A percentile compares a stretch with the other conserved stretches of the same genome.
Evolutionary conservation across 2,888 invertebrate genomes (phyloP).

Genomic region (Bugula neritina): DNA sequence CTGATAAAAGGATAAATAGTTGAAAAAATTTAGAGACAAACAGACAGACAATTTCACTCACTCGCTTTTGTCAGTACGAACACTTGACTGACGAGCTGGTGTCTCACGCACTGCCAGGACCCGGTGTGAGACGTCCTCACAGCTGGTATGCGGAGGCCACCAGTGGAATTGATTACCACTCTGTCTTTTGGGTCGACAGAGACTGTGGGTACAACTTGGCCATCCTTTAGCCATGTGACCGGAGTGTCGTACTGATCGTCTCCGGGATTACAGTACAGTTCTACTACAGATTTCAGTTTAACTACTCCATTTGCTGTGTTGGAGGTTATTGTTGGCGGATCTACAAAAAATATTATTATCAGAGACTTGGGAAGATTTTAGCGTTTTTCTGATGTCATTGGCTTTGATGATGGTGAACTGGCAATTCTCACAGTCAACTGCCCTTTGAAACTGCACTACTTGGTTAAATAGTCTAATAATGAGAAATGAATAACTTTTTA

Average conservation of each 20-base stretch:
- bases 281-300: not conserved
- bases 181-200: not conserved
- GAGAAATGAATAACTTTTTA: no score
- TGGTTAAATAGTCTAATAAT: no score
- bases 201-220: not conserved
- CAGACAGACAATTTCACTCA: not conserved
- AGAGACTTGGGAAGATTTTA: no score
- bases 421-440: no score
- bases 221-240: not conserved
- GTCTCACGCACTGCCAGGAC: not conserved
- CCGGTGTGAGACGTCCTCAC: not conserved
- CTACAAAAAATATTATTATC: slow-evolving; percentile 4
- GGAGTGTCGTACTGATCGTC: not conserved
- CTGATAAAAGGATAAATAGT: no score
- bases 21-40: no score
- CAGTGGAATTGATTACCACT: not conserved
- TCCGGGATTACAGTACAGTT: not conserved
- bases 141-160: not conserved
- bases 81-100: not conserved
- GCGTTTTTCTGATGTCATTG: no score
- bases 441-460: no score
- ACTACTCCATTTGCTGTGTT: slow-evolving; percentile 1
- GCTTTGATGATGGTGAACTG: no score
- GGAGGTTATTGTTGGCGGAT: not conserved
- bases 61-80: slow-evolving; percentile 1